phyloP scores from a whole-genome alignment of 2,797 vertebrate species.

The Schizopygopsis pylzovi region DNA sequence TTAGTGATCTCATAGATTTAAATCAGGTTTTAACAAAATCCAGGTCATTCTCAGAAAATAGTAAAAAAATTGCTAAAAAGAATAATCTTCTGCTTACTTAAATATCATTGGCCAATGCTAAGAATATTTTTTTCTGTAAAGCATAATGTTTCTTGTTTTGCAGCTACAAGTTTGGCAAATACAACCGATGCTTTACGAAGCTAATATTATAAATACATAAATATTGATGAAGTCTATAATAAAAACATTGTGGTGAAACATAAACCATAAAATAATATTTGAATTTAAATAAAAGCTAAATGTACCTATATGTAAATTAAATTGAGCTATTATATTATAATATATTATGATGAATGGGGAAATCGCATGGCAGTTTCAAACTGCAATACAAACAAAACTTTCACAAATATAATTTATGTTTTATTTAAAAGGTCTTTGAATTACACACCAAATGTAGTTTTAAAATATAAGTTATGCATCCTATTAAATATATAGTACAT shows the following conservation, averaged over 20 bases:
- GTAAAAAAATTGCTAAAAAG: not conserved
- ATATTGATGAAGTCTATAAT: not conserved
- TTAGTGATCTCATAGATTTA: not conserved
- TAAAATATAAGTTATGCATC: not conserved
- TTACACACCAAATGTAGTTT: not conserved
- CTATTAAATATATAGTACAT: no score
- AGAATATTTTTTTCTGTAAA: not conserved
- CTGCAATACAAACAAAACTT: not conserved
- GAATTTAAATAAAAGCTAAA: not conserved
- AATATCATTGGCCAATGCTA: not conserved
- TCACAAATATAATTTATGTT: not conserved
- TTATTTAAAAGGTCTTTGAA: not conserved
- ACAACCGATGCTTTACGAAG: not conserved
- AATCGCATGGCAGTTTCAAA: not conserved
- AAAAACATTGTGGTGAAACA: no score
- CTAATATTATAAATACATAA: not conserved
- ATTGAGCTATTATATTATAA: not conserved
- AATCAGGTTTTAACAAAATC: slow-evolving; percentile 6
- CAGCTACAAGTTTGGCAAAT: not conserved
- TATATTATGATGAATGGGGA: not conserved
- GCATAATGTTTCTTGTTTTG: not conserved
- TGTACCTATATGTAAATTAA: no score
- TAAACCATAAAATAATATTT: not conserved
- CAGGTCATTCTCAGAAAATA: slow-evolving; percentile 9
- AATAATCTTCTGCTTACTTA: not conserved